Percentiles rank a stretch among this genome's conserved stretches.
Conservation (phyloP, 1,140 invertebrate genomes). For the Pomacea maculata region DNA sequence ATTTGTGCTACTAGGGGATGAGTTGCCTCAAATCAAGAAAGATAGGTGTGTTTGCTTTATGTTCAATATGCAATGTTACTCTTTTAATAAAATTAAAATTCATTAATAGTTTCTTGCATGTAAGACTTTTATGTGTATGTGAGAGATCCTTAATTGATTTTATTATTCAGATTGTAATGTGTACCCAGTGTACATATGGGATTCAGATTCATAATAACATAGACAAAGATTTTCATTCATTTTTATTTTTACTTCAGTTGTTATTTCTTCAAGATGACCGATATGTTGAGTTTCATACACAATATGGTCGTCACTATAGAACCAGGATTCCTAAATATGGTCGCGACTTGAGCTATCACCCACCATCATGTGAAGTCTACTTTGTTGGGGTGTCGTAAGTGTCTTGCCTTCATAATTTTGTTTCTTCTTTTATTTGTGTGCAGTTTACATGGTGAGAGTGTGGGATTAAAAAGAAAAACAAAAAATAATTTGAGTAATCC, state of each 20-base stretch:
- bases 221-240: neutral
- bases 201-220: neutral
- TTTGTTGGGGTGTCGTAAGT: conserved; percentile 85
- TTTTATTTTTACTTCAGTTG: conserved; percentile 60
- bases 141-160: neutral
- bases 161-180: neutral
- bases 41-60: neutral
- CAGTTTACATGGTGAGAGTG: no score
- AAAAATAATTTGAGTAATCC: no score
- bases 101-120: neutral
- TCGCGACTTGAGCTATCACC: conserved; percentile 91
- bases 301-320: conserved; percentile 89
- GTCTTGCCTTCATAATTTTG: no score
- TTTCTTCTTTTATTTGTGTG: no score
- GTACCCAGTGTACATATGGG: neutral
- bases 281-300: conserved; percentile 94
- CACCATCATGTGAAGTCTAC: conserved; percentile 89
- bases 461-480: no score
- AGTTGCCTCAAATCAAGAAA: no score
- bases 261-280: conserved; percentile 75
- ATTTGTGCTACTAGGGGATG: neutral
- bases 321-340: conserved; percentile 95
- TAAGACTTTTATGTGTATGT: neutral
- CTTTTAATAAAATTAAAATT: neutral
- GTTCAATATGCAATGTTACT: neutral